A percentile compares a stretch with the other conserved stretches of the same genome.
phyloP scores from a whole-genome alignment of 1,140 invertebrate genomes.

The Drosophila mojavensis region DNA sequence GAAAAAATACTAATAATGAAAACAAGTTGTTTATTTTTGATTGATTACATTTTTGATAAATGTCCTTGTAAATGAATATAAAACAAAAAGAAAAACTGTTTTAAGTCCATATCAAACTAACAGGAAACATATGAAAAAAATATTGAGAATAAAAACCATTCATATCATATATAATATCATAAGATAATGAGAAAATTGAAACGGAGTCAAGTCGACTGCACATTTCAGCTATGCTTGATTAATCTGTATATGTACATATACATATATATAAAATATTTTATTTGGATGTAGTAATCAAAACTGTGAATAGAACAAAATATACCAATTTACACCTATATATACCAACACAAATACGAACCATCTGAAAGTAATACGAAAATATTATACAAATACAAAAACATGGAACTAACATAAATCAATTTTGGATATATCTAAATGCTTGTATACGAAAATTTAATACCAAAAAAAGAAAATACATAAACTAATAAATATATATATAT shows the following conservation, averaged over 20 bases:
- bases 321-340: constrained; percentile 60
- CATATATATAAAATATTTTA: constrained; percentile 40
- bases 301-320: constrained; percentile 80
- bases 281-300: constrained; percentile 63
- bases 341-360: constrained; percentile 47
- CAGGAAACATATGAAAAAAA: constrained; percentile 34
- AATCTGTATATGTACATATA: constrained; percentile 37
- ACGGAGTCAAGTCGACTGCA: constrained; percentile 10
- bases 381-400: constrained; percentile 59
- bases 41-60: constrained; percentile 38
- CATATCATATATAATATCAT: constrained; percentile 39
- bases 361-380: constrained; percentile 56
- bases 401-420: constrained; percentile 50
- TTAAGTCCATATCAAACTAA: constrained; percentile 42
- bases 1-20: constrained; percentile 21
- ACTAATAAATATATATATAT: constrained; percentile 39
- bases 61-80: constrained; percentile 38
- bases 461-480: constrained; percentile 33
- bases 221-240: constrained; percentile 35
- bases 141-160: constrained; percentile 17
- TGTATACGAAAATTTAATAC: constrained; percentile 69
- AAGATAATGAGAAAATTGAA: constrained; percentile 13
- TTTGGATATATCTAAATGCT: constrained; percentile 73
- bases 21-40: constrained; percentile 51
- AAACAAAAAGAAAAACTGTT: constrained; percentile 6